These are phyloP conservation scores for Tenodera sinensis DNA, from an alignment of 2,888 invertebrate genomes.

Conservation along the genomic window DNA sequence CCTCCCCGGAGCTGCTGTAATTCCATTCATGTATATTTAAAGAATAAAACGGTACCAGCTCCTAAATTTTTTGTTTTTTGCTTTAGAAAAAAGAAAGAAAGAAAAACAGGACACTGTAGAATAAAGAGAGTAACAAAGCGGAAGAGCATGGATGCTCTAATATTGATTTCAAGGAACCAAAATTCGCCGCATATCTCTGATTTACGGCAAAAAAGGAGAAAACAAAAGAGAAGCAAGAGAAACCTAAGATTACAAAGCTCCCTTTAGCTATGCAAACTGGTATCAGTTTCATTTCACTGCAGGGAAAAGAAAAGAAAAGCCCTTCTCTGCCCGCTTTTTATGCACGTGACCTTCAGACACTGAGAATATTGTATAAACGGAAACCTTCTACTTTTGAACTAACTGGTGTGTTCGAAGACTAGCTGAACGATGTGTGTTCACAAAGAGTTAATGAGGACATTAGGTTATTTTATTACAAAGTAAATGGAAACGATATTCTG, in stretches of 20 bases:
- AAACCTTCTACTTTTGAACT: neutral
- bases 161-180: neutral
- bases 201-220: neutral
- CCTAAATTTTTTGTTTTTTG: neutral
- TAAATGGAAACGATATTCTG: too few species aligned
- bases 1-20: neutral
- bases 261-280: neutral
- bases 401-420: neutral
- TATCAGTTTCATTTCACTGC: neutral
- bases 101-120: neutral
- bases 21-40: neutral
- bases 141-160: neutral
- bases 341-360: neutral
- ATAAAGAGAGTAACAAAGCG: neutral
- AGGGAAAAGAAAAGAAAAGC: neutral
- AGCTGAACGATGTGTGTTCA: neutral
- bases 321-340: neutral
- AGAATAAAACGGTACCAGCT: neutral
- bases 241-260: neutral
- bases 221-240: neutral
- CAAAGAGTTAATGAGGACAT: neutral
- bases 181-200: neutral
- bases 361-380: neutral
- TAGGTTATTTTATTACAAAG: too few species aligned
- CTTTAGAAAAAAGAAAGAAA: neutral